These are phyloP conservation scores for Setophaga coronata DNA, from an alignment of 2,113 vertebrate species.

Conservation along the genomic window DNA sequence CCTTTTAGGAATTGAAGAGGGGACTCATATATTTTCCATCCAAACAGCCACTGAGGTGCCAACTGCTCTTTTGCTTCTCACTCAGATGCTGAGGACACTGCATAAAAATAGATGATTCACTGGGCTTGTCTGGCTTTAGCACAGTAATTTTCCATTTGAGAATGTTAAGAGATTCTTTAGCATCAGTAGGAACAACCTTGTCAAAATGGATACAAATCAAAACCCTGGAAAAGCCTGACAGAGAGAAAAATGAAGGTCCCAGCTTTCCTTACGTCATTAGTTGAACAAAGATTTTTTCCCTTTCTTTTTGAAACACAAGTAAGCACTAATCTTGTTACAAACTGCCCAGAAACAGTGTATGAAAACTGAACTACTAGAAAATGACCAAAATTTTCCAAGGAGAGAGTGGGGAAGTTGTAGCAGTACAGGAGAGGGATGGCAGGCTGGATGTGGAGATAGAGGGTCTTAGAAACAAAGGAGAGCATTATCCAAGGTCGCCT, in stretches of 20 bases:
- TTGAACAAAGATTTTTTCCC: background rate
- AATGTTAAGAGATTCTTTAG: constrained; percentile 14
- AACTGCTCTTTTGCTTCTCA: background rate
- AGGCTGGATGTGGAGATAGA: background rate
- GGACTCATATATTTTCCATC: background rate
- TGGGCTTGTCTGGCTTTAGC: background rate
- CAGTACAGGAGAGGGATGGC: background rate
- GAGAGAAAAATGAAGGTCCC: background rate
- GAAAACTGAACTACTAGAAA: background rate
- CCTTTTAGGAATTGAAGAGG: background rate
- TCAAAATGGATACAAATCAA: background rate
- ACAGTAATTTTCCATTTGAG: background rate
- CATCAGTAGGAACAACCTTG: background rate
- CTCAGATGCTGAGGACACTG: background rate
- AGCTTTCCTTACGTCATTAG: background rate
- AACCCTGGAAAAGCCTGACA: background rate
- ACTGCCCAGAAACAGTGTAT: background rate
- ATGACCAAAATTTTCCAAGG: background rate
- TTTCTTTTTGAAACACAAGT: background rate
- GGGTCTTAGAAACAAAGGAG: background rate
- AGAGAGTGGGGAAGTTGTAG: background rate
- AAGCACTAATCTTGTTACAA: background rate
- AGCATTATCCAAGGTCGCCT: background rate
- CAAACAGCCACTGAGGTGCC: background rate
- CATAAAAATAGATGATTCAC: background rate